Conservation (phyloP, 2,888 invertebrate species). For the Liopterus haemorrhoidalis region DNA sequence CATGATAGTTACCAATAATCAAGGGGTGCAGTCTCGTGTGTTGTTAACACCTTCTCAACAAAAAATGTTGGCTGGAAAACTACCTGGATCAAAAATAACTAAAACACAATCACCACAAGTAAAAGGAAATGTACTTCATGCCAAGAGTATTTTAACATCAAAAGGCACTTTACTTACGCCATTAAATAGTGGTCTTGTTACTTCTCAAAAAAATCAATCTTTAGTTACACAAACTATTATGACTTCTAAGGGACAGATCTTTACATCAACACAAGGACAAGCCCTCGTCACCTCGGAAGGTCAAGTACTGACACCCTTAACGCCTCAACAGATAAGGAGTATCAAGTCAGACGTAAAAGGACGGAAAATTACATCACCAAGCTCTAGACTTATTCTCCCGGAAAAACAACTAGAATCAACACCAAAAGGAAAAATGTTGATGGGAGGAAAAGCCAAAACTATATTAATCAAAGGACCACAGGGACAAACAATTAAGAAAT, state of each 20-base stretch:
- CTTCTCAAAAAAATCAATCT: conserved; percentile 21
- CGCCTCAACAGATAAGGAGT: conserved; percentile 43
- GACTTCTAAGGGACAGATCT: conserved; percentile 54
- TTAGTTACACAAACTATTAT: conserved; percentile 47
- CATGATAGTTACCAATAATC: conserved; percentile 59
- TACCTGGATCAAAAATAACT: conserved; percentile 19
- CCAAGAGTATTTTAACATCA: conserved; percentile 27
- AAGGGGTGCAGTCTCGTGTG: conserved; percentile 56
- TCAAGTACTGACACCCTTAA: conserved; percentile 43
- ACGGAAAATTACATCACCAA: conserved; percentile 27
- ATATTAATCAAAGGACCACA: conserved; percentile 44
- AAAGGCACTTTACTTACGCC: conserved; percentile 32
- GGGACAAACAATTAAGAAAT: conserved; percentile 42
- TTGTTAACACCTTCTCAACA: conserved; percentile 57
- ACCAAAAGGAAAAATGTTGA: conserved; percentile 13
- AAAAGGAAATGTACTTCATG: conserved; percentile 31
- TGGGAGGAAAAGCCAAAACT: conserved; percentile 37
- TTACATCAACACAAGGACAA: conserved; percentile 46
- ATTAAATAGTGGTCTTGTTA: conserved; percentile 13
- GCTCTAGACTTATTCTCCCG: conserved; percentile 23
- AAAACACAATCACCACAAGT: conserved; percentile 16
- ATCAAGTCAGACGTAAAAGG: conserved; percentile 39
- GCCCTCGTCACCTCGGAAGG: conserved; percentile 41
- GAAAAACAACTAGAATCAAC: conserved; percentile 10
- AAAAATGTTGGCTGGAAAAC: conserved; percentile 54